Conservation (phyloP, 1,140 invertebrate genomes). For the Bathynomus jamesi region DNA sequence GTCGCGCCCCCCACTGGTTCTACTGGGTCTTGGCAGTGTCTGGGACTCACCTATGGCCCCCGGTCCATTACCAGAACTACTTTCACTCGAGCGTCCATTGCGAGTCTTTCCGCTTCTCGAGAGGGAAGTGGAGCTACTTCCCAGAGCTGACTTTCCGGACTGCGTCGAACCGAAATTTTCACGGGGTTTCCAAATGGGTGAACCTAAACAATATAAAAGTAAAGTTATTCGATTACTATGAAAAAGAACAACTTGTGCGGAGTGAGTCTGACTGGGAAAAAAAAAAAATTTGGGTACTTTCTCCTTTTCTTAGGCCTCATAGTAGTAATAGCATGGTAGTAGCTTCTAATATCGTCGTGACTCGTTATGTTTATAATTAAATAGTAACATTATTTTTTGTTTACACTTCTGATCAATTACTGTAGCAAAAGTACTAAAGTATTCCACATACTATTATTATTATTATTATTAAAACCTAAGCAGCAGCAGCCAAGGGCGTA, state of each 20-base stretch:
- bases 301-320: background rate
- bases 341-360: background rate
- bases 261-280: background rate
- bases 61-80: conserved; percentile 6
- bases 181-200: conserved; percentile 17
- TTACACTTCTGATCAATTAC: too few species aligned
- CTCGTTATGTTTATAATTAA: too few species aligned
- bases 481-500: too few species aligned
- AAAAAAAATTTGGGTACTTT: background rate
- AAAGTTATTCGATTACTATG: background rate
- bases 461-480: too few species aligned
- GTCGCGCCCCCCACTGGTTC: conserved; percentile 4
- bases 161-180: conserved; percentile 16
- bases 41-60: conserved; percentile 6
- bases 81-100: background rate
- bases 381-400: too few species aligned
- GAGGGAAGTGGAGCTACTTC: background rate
- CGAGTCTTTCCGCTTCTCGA: conserved; percentile 1
- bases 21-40: conserved; percentile 3
- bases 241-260: background rate
- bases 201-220: background rate
- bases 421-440: too few species aligned
- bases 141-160: conserved; percentile 7
- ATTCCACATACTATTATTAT: too few species aligned
- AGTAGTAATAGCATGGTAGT: background rate